Evolutionary conservation across 2,113 vertebrate species (phyloP).

Genomic region (Abramis brama): DNA sequence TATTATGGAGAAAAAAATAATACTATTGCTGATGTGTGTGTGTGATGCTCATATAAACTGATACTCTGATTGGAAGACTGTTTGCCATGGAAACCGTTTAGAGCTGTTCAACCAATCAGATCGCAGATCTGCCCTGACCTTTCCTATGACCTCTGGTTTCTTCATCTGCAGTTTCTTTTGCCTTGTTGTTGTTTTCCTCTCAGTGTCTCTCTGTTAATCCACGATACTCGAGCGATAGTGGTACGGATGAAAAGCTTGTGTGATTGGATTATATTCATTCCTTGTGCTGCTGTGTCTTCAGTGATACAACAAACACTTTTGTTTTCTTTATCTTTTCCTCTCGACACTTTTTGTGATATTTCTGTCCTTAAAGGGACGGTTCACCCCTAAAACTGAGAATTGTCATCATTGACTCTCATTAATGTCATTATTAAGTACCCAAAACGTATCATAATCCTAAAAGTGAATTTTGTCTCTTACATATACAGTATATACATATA

Average conservation of each 20-base stretch:
- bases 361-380: neutral
- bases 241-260: conserved; percentile 56
- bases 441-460: neutral
- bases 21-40: conserved; percentile 62
- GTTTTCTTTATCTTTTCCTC: neutral
- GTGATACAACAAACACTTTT: neutral
- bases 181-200: neutral
- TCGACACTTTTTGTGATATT: neutral
- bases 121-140: neutral
- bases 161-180: neutral
- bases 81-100: conserved; percentile 19
- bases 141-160: neutral
- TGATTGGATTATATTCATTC: neutral
- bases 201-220: neutral
- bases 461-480: neutral
- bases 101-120: conserved; percentile 26
- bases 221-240: conserved; percentile 33
- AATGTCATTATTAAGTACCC: neutral
- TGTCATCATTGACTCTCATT: neutral
- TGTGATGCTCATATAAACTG: conserved; percentile 18
- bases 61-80: neutral
- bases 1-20: conserved; percentile 69
- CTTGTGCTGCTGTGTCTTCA: neutral
- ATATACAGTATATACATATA: too few species aligned
- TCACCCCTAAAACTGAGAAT: neutral